Percentiles rank a stretch among this genome's conserved stretches.
phyloP scores from a whole-genome alignment of 2,113 vertebrate species.

The Entelurus aequoreus region DNA sequence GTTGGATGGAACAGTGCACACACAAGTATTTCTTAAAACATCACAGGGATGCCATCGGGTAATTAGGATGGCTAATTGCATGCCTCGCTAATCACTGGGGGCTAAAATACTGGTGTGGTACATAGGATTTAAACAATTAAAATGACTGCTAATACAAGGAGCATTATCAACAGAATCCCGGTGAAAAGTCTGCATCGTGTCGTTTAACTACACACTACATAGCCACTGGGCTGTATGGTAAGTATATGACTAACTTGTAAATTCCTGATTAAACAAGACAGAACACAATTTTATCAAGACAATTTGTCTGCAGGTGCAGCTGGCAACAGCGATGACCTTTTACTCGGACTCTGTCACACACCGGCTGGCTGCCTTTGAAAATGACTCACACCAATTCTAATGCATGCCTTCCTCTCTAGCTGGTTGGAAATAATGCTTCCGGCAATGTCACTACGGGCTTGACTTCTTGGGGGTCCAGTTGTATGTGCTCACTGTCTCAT shows the following conservation, averaged over 20 bases:
- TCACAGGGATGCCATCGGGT: slow-evolving; percentile 64
- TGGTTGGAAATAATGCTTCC: neutral
- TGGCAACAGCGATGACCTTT: neutral
- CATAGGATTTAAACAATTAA: slow-evolving; percentile 72
- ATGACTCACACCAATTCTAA: slow-evolving; percentile 1
- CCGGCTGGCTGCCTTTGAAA: neutral
- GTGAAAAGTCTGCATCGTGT: too few relatives aligned
- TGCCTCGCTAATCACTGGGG: slow-evolving; percentile 76
- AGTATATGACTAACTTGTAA: neutral
- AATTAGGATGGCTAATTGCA: slow-evolving; percentile 72
- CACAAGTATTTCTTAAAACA: slow-evolving; percentile 61
- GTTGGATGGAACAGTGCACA: neutral
- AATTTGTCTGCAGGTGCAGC: slow-evolving; percentile 1
- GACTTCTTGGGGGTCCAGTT: neutral
- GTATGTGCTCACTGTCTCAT: neutral
- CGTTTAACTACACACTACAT: too few relatives aligned
- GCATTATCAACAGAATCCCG: neutral
- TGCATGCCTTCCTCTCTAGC: neutral
- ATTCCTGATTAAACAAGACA: neutral
- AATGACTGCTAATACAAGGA: slow-evolving; percentile 29
- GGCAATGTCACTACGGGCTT: neutral
- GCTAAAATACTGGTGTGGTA: slow-evolving; percentile 62
- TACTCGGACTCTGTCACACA: neutral
- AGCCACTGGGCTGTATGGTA: too few relatives aligned
- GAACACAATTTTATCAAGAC: neutral